A percentile compares a stretch with the other conserved stretches of the same genome.
Conservation (phyloP, 2,113 vertebrate genomes). For the Myiozetetes cayanensis region DNA sequence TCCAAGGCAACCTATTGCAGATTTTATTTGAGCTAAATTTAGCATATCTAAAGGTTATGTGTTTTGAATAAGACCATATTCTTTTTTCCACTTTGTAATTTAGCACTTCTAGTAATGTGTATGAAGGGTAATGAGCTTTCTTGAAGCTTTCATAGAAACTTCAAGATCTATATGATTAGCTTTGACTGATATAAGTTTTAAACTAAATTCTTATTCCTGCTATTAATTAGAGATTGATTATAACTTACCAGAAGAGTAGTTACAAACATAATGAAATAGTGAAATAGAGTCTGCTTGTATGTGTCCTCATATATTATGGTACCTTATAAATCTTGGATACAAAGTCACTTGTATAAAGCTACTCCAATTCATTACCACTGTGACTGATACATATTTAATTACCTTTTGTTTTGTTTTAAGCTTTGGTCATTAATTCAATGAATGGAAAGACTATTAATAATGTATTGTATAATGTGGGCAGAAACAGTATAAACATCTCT, state of each 20-base stretch:
- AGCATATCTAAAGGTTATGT: conserved; percentile 64
- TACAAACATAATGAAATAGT: neutral
- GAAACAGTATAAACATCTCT: neutral
- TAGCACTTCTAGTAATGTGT: neutral
- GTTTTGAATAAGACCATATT: conserved; percentile 68
- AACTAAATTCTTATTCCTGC: neutral
- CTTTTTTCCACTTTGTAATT: conserved; percentile 24
- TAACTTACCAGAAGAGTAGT: neutral
- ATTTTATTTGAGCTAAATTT: conserved; percentile 75
- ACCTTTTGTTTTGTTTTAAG: neutral
- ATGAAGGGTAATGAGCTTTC: conserved; percentile 6
- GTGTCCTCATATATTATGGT: neutral
- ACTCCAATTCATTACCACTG: neutral
- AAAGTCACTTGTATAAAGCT: neutral
- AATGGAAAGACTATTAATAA: neutral
- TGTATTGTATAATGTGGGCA: neutral
- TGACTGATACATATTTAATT: neutral
- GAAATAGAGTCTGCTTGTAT: neutral
- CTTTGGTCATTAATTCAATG: neutral
- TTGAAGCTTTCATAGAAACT: conserved; percentile 20
- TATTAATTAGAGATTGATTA: neutral
- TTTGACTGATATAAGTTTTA: neutral
- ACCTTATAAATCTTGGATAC: neutral
- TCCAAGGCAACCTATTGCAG: conserved; percentile 76
- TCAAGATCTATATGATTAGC: neutral